These are phyloP conservation scores for Phyllotis vaccarum DNA, from an alignment of 2,797 vertebrate species.

Conservation along the genomic window DNA sequence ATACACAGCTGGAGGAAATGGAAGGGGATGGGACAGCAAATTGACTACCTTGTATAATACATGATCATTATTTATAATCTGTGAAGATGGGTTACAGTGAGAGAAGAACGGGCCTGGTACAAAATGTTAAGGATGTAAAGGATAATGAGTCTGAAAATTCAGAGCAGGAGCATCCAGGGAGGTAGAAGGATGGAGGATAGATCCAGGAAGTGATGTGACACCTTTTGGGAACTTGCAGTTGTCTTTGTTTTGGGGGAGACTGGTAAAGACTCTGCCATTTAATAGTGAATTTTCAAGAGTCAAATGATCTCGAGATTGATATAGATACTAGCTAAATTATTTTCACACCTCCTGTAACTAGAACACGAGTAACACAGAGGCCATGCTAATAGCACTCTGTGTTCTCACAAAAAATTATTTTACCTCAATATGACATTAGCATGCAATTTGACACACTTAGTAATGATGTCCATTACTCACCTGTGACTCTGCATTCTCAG, in stretches of 20 bases:
- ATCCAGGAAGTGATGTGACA: not conserved
- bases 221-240: constrained; percentile 12
- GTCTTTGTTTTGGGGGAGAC: not conserved
- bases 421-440: not conserved
- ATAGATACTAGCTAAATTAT: not conserved
- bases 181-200: not conserved
- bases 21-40: not conserved
- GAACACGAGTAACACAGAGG: not conserved
- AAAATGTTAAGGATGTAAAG: not conserved
- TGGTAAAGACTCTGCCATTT: not conserved
- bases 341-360: not conserved
- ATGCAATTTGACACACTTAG: not conserved
- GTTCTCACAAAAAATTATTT: constrained; percentile 13
- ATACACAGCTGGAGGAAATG: not conserved
- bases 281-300: not conserved
- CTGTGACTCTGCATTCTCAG: not conserved
- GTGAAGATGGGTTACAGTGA: not conserved
- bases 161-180: not conserved
- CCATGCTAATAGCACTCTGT: not conserved
- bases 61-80: not conserved
- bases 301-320: not conserved
- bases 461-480: not conserved
- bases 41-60: not conserved
- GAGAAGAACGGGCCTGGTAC: not conserved
- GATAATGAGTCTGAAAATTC: not conserved